Conservation (phyloP, 2,888 invertebrate species). For the Podotricha telesiphe region DNA sequence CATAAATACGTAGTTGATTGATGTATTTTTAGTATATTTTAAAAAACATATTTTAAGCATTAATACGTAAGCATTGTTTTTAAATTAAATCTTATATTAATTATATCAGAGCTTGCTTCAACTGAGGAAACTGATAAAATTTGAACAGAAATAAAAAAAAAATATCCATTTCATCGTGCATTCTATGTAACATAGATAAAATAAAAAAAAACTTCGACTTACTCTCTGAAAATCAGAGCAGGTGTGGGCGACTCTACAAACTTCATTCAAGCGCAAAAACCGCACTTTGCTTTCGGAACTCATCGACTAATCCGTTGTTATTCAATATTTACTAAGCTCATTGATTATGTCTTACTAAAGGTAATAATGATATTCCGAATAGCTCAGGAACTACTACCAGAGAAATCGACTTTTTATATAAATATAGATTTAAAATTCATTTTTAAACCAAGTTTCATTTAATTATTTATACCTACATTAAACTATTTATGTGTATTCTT, state of each 20-base stretch:
- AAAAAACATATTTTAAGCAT: too few species aligned
- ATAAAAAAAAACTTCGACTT: constrained; percentile 1
- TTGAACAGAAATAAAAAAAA: too few species aligned
- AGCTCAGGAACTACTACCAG: not conserved
- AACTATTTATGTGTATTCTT: too few species aligned
- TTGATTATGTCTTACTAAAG: constrained; percentile 30
- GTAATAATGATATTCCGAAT: constrained; percentile 19
- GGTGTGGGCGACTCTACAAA: constrained; percentile 6
- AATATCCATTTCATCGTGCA: too few species aligned
- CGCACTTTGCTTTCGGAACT: constrained; percentile 68
- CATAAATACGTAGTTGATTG: too few species aligned
- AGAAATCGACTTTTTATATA: not conserved
- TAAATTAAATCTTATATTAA: too few species aligned
- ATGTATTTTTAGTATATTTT: too few species aligned
- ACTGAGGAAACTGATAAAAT: too few species aligned
- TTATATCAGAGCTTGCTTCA: too few species aligned
- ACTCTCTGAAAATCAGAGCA: not conserved
- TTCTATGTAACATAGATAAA: not conserved
- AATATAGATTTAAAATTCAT: not conserved
- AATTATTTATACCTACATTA: too few species aligned
- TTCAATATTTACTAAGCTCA: constrained; percentile 38
- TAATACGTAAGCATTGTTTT: too few species aligned
- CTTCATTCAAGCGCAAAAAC: constrained; percentile 62
- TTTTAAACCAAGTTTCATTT: too few species aligned
- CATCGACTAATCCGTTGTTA: constrained; percentile 35